phyloP scores from a whole-genome alignment of 2,113 vertebrate genomes.

The Microtus pennsylvanicus region DNA sequence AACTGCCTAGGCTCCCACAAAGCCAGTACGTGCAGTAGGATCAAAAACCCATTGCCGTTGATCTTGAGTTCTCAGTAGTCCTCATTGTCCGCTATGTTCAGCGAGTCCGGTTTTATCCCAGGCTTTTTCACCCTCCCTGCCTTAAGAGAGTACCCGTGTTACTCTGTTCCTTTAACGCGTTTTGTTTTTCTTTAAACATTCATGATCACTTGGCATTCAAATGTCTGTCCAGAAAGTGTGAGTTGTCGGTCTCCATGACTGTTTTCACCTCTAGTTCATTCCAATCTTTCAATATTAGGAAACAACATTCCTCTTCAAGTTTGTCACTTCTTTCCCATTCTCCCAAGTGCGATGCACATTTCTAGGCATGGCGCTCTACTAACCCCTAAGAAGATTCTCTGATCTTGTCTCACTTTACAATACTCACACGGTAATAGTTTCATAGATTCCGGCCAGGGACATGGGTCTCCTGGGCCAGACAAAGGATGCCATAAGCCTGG shows the following conservation, averaged over 20 bases:
- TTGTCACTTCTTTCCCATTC: neutral
- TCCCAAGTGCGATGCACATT: neutral
- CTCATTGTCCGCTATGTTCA: too few species aligned
- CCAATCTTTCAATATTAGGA: neutral
- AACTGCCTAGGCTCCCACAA: too few species aligned
- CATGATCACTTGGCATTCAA: neutral
- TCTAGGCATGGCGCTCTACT: neutral
- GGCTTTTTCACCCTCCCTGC: neutral
- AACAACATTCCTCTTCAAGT: neutral
- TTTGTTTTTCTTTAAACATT: slow-evolving; percentile 3
- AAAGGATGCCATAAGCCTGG: neutral
- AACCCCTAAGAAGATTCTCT: neutral
- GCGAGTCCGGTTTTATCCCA: too few species aligned
- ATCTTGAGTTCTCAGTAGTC: too few species aligned
- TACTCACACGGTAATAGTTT: neutral
- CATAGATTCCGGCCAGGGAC: neutral
- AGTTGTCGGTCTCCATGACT: neutral
- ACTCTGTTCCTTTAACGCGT: neutral
- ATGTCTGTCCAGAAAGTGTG: neutral
- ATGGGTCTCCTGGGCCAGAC: neutral
- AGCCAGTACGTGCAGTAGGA: too few species aligned
- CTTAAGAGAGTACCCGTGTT: neutral
- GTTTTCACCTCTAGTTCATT: neutral
- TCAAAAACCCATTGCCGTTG: too few species aligned
- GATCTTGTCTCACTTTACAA: neutral